phyloP scores from a whole-genome alignment of 2,888 invertebrate species.

The Unio delphinus region DNA sequence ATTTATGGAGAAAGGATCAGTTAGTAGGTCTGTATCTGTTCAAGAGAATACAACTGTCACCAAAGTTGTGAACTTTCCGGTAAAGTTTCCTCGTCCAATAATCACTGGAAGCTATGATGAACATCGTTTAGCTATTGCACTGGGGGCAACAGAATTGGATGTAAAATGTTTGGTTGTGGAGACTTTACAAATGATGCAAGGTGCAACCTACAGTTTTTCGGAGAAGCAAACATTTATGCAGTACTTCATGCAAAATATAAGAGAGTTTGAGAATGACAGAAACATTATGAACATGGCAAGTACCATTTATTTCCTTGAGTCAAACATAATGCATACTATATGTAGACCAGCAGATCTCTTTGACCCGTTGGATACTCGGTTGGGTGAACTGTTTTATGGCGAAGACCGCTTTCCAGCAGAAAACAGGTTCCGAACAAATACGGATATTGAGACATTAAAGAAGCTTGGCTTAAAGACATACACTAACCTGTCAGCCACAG shows the following conservation, averaged over 20 bases:
- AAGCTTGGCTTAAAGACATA: constrained; percentile 19
- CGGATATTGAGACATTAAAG: not conserved
- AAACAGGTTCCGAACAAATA: not conserved
- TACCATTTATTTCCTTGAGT: constrained; percentile 8
- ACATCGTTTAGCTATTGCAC: constrained; percentile 5
- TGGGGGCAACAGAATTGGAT: constrained; percentile 2
- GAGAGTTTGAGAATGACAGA: not conserved
- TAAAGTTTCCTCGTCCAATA: constrained; percentile 6
- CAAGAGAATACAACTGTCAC: too few relatives aligned
- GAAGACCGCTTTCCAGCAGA: constrained; percentile 16
- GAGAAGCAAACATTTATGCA: constrained; percentile 12
- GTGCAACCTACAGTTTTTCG: not conserved
- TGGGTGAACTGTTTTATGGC: constrained; percentile 9
- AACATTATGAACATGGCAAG: constrained; percentile 4
- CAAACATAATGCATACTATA: not conserved
- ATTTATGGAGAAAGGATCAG: too few relatives aligned
- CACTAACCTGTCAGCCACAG: constrained; percentile 4
- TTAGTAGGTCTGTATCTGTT: too few relatives aligned
- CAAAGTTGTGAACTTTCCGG: constrained; percentile 4
- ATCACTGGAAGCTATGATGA: constrained; percentile 1
- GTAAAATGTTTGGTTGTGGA: constrained; percentile 4
- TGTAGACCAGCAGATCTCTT: constrained; percentile 13
- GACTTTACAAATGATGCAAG: constrained; percentile 1
- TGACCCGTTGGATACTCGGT: constrained; percentile 11
- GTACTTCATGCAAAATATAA: constrained; percentile 8